Base-by-base conservation (phyloP, 1,140 invertebrate species). In the Drosophila grimshawi region DNA sequence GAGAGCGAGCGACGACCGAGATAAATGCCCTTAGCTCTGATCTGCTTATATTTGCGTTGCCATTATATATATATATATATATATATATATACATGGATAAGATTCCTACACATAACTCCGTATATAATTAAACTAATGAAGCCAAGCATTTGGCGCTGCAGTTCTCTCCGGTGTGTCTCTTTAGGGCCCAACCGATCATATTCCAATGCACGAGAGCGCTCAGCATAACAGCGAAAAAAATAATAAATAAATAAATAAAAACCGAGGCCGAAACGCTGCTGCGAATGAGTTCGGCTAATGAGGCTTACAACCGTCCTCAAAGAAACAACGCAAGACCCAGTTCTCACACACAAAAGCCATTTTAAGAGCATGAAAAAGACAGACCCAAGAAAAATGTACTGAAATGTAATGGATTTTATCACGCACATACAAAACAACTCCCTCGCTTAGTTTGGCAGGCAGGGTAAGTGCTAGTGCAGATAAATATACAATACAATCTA, bases 71-170 rank as follows among this genome's bases (percentile, higher is more conserved):
- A 73, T 60, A 62, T 33, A 52, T 35, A 73, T 60, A 39, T 39
- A 43, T 2, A 35, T 4, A 48, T 11, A 37, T 37, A 53, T 59
- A 56, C 27, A 48, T 19, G 19, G 19, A 19, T 19, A 19, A 19
- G 19, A 19, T 19, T 19, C 45, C 2, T 19, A 7, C 48, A 32
- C 48, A 49, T 30, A 30, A 30, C 8, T 45, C 33, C 32, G 41
- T 37, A 80, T 69, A 85, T 85, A 88, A 88, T 88, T 88, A 89
- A 89, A 78, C 86, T 89, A 88, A 88, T 88, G 85, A 88, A 89
- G 83, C 85, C 85, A 60, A 77, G 67, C 73, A 65, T 65, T 56
- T 53, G 45, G 46, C 33, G 45, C n/a, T 46, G 72, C 64, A 30
- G 33, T 7, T 33, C 32, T 11, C 30, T 51, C 49, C 46, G 35